Evolutionary conservation across 2,113 vertebrate genomes (phyloP).

Genomic region (Vulpes vulpes): DNA sequence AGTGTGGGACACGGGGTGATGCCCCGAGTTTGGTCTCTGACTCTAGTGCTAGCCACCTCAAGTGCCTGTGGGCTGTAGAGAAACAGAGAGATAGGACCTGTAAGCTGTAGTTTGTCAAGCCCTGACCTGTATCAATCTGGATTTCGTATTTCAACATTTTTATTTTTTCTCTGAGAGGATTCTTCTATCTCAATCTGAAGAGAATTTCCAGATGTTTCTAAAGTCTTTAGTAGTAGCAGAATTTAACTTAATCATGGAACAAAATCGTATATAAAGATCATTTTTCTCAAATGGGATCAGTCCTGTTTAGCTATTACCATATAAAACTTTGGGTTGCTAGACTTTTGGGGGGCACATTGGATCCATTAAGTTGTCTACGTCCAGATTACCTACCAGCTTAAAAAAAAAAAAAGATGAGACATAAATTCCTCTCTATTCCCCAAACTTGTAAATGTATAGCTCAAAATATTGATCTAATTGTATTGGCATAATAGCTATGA

Average conservation of each 20-base stretch:
- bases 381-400: background rate
- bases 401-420: background rate
- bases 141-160: background rate
- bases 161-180: background rate
- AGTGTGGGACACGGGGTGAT: accelerated
- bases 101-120: background rate
- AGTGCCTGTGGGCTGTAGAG: background rate
- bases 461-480: background rate
- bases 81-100: background rate
- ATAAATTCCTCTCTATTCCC: background rate
- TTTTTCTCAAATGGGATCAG: background rate
- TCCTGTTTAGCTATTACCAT: background rate
- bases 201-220: constrained; percentile 41
- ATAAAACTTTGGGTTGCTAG: constrained; percentile 21
- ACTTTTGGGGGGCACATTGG: background rate
- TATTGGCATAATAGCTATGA: background rate
- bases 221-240: background rate
- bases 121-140: background rate
- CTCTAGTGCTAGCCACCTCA: background rate
- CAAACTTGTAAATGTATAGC: background rate
- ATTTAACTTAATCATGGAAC: constrained; percentile 25
- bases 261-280: background rate
- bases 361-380: background rate
- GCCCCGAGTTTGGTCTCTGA: background rate
- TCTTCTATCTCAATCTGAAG: background rate